Percentiles rank a stretch among this genome's conserved stretches.
Evolutionary conservation across 2,888 invertebrate genomes (phyloP).

Genomic region (Drosophila diplacantha): DNA sequence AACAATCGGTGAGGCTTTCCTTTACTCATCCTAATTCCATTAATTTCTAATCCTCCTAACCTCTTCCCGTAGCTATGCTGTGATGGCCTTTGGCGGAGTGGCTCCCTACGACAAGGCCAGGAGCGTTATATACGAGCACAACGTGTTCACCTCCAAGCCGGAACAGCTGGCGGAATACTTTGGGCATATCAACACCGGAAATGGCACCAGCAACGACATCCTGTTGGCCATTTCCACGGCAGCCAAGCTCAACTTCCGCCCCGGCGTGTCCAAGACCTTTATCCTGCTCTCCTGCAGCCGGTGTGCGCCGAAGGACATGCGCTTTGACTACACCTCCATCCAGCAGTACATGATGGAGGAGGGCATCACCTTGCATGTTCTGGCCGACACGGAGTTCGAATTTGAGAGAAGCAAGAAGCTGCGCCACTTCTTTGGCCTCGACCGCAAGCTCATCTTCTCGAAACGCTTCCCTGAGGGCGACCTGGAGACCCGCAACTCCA

Average conservation of each 20-base stretch:
- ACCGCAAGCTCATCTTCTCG: slow-evolving; percentile 86
- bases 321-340: slow-evolving; percentile 90
- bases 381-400: slow-evolving; percentile 89
- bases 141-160: slow-evolving; percentile 82
- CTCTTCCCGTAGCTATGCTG: slow-evolving; percentile 82
- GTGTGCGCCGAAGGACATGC: slow-evolving; percentile 84
- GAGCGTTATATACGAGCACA: slow-evolving; percentile 85
- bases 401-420: slow-evolving; percentile 85
- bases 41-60: too few species aligned
- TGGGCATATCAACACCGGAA: slow-evolving; percentile 81
- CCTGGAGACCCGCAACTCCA: slow-evolving; percentile 84
- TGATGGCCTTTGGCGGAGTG: slow-evolving; percentile 89
- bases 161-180: slow-evolving; percentile 83
- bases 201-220: slow-evolving; percentile 81
- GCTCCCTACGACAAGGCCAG: slow-evolving; percentile 86
- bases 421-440: slow-evolving; percentile 88
- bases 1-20: slow-evolving; percentile 82
- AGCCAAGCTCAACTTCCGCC: slow-evolving; percentile 85
- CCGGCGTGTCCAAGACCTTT: slow-evolving; percentile 90
- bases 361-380: slow-evolving; percentile 87
- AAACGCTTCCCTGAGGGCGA: slow-evolving; percentile 89
- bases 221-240: slow-evolving; percentile 87
- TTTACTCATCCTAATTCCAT: background rate
- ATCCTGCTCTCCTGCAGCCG: slow-evolving; percentile 88
- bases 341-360: slow-evolving; percentile 89